Evolutionary conservation across 2,888 invertebrate species (phyloP).

Genomic region (Arrhopalites spinosus): DNA sequence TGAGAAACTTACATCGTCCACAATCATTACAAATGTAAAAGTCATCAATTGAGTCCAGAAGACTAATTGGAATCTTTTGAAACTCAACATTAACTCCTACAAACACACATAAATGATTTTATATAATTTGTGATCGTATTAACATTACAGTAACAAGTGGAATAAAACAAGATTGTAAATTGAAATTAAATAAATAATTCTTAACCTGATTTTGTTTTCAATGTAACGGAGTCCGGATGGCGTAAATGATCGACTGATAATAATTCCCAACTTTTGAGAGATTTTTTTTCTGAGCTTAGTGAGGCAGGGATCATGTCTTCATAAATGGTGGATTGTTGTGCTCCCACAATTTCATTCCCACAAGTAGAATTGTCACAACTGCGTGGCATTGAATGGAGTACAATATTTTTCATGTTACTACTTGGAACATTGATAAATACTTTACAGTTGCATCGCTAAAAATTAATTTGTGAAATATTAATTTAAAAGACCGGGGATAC

Average conservation of each 20-base stretch:
- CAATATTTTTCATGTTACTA: slow-evolving; percentile 19
- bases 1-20: too few relatives aligned
- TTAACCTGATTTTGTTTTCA: slow-evolving; percentile 20
- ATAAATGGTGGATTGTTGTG: too few relatives aligned
- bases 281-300: neutral
- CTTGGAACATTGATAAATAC: slow-evolving; percentile 19
- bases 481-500: too few relatives aligned
- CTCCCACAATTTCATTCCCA: neutral
- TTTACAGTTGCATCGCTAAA: slow-evolving; percentile 31
- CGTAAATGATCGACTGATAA: slow-evolving; percentile 1
- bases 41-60: slow-evolving; percentile 62
- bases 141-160: too few relatives aligned
- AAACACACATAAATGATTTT: neutral
- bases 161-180: too few relatives aligned
- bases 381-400: slow-evolving; percentile 2
- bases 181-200: too few relatives aligned
- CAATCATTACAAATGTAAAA: slow-evolving; percentile 74
- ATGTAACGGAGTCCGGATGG: neutral
- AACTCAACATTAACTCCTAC: slow-evolving; percentile 41
- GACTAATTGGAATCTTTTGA: slow-evolving; percentile 63
- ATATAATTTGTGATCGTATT: too few relatives aligned
- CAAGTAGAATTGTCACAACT: neutral
- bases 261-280: slow-evolving; percentile 22
- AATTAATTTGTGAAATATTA: too few relatives aligned
- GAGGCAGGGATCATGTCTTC: slow-evolving; percentile 27